Conservation (phyloP, 1,140 invertebrate species). For the Drosophila virilis region DNA sequence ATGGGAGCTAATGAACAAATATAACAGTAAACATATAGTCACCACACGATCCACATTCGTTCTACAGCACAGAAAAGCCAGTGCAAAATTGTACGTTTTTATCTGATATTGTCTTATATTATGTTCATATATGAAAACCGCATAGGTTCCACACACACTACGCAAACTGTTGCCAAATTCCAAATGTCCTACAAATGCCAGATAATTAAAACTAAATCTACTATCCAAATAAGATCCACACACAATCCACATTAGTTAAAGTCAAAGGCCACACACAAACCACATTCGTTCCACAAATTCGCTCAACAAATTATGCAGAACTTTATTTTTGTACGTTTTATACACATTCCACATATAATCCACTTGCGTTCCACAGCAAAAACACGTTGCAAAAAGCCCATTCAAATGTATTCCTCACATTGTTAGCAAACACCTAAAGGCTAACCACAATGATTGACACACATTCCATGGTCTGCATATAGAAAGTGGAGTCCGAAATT, state of each 20-base stretch:
- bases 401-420: neutral
- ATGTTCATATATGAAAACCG: neutral
- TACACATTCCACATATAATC: neutral
- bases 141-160: neutral
- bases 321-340: too few relatives aligned
- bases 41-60: neutral
- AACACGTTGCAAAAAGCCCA: neutral
- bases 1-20: too few relatives aligned
- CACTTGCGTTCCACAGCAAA: neutral
- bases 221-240: too few relatives aligned
- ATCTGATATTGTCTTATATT: too few relatives aligned
- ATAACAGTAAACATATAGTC: neutral
- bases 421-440: conserved; percentile 7
- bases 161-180: too few relatives aligned
- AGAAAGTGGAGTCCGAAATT: conserved; percentile 4
- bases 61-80: neutral
- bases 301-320: too few relatives aligned
- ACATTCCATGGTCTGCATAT: conserved; percentile 18
- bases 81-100: too few relatives aligned
- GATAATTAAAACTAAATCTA: too few relatives aligned
- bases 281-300: too few relatives aligned
- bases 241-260: too few relatives aligned
- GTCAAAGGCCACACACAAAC: too few relatives aligned
- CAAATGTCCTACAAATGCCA: too few relatives aligned
- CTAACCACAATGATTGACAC: conserved; percentile 31